Conservation (phyloP, 2,113 vertebrate species). For the Callipepla squamata region DNA sequence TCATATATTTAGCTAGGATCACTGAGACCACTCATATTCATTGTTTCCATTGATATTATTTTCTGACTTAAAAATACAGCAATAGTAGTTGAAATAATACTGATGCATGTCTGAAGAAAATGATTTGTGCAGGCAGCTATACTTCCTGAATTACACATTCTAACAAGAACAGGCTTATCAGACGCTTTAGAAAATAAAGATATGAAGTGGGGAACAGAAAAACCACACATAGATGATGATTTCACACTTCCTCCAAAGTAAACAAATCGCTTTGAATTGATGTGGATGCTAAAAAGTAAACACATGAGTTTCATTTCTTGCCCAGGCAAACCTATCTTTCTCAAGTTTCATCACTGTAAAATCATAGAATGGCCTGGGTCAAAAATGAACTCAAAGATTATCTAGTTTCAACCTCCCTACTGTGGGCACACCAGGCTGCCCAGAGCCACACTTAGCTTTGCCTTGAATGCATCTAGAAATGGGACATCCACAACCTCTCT, state of each 20-base stretch:
- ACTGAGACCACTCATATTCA: not conserved
- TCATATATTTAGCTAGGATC: not conserved
- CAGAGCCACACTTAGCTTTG: too few relatives aligned
- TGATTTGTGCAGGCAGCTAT: not conserved
- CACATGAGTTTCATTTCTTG: not conserved
- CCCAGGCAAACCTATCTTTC: not conserved
- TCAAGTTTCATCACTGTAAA: not conserved
- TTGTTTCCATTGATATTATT: not conserved
- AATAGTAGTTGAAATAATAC: not conserved
- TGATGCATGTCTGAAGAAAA: not conserved
- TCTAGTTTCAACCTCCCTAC: too few relatives aligned
- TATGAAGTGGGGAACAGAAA: not conserved
- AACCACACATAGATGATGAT: not conserved
- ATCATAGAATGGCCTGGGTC: too few relatives aligned
- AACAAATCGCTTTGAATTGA: not conserved
- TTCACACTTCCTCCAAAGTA: not conserved
- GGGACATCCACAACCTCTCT: too few relatives aligned
- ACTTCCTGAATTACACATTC: not conserved
- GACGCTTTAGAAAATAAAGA: not conserved
- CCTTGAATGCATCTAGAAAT: too few relatives aligned
- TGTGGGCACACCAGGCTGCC: too few relatives aligned
- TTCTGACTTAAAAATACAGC: not conserved
- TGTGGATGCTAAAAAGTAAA: not conserved
- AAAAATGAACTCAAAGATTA: too few relatives aligned
- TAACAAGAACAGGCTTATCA: not conserved